Evolutionary conservation across 2,113 vertebrate genomes (phyloP).

Genomic region (Reinhardtius hippoglossoides): DNA sequence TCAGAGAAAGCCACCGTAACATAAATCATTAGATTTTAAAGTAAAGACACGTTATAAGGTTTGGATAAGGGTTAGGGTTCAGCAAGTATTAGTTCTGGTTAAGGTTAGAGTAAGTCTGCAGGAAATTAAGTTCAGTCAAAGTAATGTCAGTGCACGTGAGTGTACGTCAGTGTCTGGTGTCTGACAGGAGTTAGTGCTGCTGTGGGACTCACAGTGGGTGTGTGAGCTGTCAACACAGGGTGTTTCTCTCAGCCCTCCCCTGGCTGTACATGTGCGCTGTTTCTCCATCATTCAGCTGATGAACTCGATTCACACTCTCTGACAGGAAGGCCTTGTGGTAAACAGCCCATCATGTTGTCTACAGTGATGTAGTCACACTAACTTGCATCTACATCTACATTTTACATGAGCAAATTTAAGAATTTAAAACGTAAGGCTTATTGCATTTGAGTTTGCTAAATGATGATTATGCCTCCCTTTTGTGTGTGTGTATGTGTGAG

Average conservation of each 20-base stretch:
- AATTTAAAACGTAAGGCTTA: neutral
- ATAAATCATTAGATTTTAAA: neutral
- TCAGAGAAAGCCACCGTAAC: neutral
- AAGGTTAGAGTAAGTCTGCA: no score
- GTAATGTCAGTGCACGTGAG: constrained; percentile 1
- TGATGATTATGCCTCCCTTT: neutral
- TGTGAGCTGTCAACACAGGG: constrained; percentile 78
- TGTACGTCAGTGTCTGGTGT: constrained; percentile 65
- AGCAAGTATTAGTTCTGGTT: neutral
- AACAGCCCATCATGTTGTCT: neutral
- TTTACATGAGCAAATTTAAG: no score
- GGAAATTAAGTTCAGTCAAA: neutral
- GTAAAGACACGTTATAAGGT: neutral
- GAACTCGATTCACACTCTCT: constrained; percentile 2
- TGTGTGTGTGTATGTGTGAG: no score
- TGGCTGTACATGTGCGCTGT: constrained; percentile 2
- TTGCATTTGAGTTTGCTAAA: neutral
- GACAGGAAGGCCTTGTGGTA: constrained; percentile 21
- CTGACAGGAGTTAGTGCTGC: constrained; percentile 63
- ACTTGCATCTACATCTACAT: neutral
- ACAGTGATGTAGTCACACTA: neutral
- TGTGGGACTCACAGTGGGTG: constrained; percentile 63
- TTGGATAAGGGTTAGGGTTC: neutral
- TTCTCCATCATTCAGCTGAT: constrained; percentile 24
- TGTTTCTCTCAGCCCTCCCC: constrained; percentile 36